Base-by-base conservation (phyloP, 2,888 invertebrate species). In the Drosophila mayaguana region DNA sequence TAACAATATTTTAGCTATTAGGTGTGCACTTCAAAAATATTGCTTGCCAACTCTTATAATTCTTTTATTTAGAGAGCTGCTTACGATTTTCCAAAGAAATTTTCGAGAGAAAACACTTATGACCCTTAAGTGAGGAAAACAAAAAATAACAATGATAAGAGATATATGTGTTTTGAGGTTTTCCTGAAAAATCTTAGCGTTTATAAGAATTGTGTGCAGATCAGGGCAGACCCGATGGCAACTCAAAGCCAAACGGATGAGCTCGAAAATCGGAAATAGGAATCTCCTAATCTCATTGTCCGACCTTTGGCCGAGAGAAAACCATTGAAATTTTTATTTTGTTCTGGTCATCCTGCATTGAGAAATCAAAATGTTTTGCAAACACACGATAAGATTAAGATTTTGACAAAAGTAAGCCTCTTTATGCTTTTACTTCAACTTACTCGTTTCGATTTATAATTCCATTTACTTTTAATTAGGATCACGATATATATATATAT, bases 121-220 rank as follows among this genome's bases (percentile, higher is more conserved):
- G 45, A 57, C 40, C n/a, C 45, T 36, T 42, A 63, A 63, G 64
- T 59, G 78, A 48, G 28, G 45, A 66, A 72, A 72, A 62, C 60
- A 66, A 76, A 78, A 61, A 64, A 66, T 45, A 80, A 78, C 66
- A 75, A 78, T 80, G 73, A 80, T 61, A 46, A 22, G 48, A 34
- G 14, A 64, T 50, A 75, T 16, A 18, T 40, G 40, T 59, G 45
- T 28, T n/a, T 28, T 18, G 34, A 45, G 50, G 51, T 34, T 42
- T 63, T 46, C 42, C 45, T 34, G 16, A 40, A 76, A 76, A 61
- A 66, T 56, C 0, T 25, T 66, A 40, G 46, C 36, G 9, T 45
- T 60, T 48, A 73, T 48, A 60, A 40, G 63, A 66, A 78, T 51
- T 45, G 18, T 34, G 12, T 28, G 53, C 43, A 51, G 60, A 38